Base-by-base conservation (phyloP, 2,888 invertebrate species). In the Cataglyphis cursor region DNA sequence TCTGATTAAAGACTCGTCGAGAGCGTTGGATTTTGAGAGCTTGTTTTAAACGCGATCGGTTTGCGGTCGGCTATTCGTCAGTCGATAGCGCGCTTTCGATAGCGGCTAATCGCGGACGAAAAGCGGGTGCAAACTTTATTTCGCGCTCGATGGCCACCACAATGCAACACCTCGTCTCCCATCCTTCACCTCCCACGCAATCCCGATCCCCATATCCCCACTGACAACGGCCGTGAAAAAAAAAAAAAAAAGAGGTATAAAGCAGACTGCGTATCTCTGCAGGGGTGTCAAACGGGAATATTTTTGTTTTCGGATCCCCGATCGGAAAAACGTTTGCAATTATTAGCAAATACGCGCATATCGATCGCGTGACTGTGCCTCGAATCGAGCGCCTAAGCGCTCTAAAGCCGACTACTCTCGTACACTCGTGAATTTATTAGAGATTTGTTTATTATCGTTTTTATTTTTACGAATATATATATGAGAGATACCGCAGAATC, bases 41-140 rank as follows among this genome's bases (percentile, higher is more conserved):
- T 28, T 48, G 59, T 59, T 76, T 61, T 59, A 66, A 66, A 59
- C n/a, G 48, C 24, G 41, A 15, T 44, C 65, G 44, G 54, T 68
- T 66, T 62, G 82, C 21, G 75, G 41, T 65, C 5, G 62, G 65
- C 81, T 70, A 48, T 62, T 64, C 75, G 84, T 66, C 74, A 48
- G 31, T 41, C 82, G 80, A 70, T 80, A n/a, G n/a, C 76, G 59
- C 81, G 87, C 82, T 74, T 78, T 59, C 83, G 74, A 76, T 82
- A 82, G 74, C 72, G 66, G 76, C 84, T 89, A 88, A 87, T 88
- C 83, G 83, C 83, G 70, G 59, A 48, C 48, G 78, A 76, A 75
- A 81, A 74, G 24, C 81, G 82, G 76, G 82, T 87, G 85, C 82
- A 88, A 88, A 89, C 88, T 87, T 89, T 88, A 89, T 89, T 87